Base-by-base conservation (phyloP, 2,888 invertebrate species). In the Meganola albula region DNA sequence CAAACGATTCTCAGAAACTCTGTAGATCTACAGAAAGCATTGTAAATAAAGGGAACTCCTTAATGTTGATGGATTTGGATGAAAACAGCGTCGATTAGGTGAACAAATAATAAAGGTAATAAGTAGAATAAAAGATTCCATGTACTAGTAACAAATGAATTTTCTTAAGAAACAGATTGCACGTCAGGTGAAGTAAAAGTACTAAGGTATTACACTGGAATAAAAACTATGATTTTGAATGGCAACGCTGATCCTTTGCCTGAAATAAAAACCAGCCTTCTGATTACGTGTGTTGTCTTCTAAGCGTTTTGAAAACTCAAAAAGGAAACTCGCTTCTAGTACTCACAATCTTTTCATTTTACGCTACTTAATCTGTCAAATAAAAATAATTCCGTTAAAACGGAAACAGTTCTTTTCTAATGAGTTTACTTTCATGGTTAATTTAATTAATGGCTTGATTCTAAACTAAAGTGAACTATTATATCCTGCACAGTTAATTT, bases 1-100 rank as follows among this genome's bases (percentile, higher is more conserved):
- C 46, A 35, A 40, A 44, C 35, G 38, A 37, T 61, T 66, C 61
- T 37, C 8, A 54, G 66, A 66, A 64, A 31, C 48, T 40, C 43
- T 34, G 51, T 51, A 46, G 44, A 49, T 58, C 45, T 47, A 44
- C 35, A 44, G 47, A 45, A 48, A 51, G 48, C 48, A 46, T 39
- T 46, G 44, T 46, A 42, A 37, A 46, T 48, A 45, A 40, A 27
- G 32, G 40, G 20, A 35, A 26, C 27, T 36, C 30, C 39, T 45
- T 45, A 45, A 45, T 44, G 11, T 12, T 26, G 31, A 40, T 23
- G 32, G 36, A 20, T 26, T 29, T 1, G 23, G 31, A 53, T 53
- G 46, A 41, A 43, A 40, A 32, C 24, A 24, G 24, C 22, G 40
- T 14, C 34, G 54, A 53, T 47, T 29, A 44, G 50, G 34, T 43